These are phyloP conservation scores for Drosophila aldrichi DNA, from an alignment of 2,888 invertebrate genomes.

Conservation along the genomic window DNA sequence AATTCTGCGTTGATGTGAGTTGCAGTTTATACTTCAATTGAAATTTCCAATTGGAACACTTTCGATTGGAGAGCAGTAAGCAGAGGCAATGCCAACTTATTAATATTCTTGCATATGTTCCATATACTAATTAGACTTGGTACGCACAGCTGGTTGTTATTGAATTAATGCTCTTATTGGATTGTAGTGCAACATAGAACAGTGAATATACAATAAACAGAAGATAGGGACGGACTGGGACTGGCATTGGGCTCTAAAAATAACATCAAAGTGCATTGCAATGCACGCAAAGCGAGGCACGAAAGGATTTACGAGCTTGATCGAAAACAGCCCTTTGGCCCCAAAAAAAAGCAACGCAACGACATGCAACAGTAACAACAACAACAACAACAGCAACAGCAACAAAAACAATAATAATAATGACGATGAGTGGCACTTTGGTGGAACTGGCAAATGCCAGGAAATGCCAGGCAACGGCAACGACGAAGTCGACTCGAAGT, in stretches of 20 bases:
- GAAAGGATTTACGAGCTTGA: constrained; percentile 78
- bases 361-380: constrained; percentile 39
- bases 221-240: constrained; percentile 7
- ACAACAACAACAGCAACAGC: constrained; percentile 12
- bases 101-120: constrained; percentile 30
- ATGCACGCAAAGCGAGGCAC: constrained; percentile 60
- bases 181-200: constrained; percentile 7
- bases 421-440: constrained; percentile 63
- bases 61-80: constrained; percentile 11
- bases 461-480: constrained; percentile 35
- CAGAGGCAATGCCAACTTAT: constrained; percentile 20
- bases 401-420: constrained; percentile 43
- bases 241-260: constrained; percentile 50
- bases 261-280: constrained; percentile 70
- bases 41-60: constrained; percentile 21
- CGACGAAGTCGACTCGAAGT: constrained; percentile 42
- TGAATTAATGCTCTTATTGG: constrained; percentile 13
- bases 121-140: constrained; percentile 29
- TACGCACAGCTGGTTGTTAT: constrained; percentile 40
- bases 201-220: not conserved
- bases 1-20: no score
- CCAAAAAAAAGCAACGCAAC: constrained; percentile 35
- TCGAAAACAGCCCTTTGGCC: constrained; percentile 67
- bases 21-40: not conserved
- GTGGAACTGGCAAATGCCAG: constrained; percentile 48